These are phyloP conservation scores for Mormyrops boulengeri DNA, from an alignment of 2,797 vertebrate species.

Conservation along the genomic window DNA sequence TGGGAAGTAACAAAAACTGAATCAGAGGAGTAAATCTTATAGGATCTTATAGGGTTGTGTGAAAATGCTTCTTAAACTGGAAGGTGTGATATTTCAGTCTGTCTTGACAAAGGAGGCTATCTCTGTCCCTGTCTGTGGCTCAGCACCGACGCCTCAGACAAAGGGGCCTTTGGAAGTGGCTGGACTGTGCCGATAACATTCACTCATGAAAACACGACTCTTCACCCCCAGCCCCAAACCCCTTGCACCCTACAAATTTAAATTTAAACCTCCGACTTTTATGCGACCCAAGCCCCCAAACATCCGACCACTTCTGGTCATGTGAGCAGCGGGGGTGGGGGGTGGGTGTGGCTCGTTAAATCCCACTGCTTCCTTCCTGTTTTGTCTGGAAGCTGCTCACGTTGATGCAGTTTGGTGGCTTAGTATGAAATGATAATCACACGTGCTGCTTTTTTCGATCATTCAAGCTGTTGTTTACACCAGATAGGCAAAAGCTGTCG, in stretches of 20 bases:
- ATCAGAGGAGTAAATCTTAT: not conserved
- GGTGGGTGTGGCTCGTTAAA: not conserved
- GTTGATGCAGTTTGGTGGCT: not conserved
- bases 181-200: not conserved
- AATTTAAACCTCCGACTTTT: not conserved
- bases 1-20: not conserved
- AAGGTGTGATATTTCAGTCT: not conserved
- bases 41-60: not conserved
- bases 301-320: not conserved
- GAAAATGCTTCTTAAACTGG: not conserved
- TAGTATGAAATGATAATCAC: not conserved
- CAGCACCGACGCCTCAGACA: not conserved
- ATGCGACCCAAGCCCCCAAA: not conserved
- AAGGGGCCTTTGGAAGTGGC: not conserved
- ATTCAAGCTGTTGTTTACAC: not conserved
- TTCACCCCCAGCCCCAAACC: too few relatives aligned
- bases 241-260: not conserved
- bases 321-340: not conserved
- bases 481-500: not conserved
- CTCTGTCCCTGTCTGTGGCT: not conserved
- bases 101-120: conserved; percentile 3
- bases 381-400: not conserved
- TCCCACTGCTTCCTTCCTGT: not conserved
- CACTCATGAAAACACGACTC: not conserved
- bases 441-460: not conserved